A percentile compares a stretch with the other conserved stretches of the same genome.
Conservation (phyloP, 2,888 invertebrate genomes). For the Diabrotica balteata region DNA sequence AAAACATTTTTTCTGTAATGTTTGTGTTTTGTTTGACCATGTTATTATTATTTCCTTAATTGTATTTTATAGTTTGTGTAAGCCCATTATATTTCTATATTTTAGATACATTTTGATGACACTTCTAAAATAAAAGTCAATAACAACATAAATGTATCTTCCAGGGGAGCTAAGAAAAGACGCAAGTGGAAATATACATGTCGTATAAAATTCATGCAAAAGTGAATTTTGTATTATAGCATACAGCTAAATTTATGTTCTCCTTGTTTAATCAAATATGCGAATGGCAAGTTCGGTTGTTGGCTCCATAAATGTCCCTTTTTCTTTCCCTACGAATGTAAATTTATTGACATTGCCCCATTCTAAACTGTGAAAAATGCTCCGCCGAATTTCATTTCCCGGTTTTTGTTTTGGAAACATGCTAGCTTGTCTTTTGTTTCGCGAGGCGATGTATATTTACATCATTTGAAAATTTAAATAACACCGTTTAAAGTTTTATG, state of each 20-base stretch:
- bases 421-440: not conserved
- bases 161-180: conserved; percentile 9
- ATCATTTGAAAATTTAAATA: too few relatives aligned
- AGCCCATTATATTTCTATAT: too few relatives aligned
- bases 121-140: too few relatives aligned
- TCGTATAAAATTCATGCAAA: conserved; percentile 13
- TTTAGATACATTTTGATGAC: too few relatives aligned
- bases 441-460: too few relatives aligned
- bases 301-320: conserved; percentile 29
- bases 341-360: conserved; percentile 29
- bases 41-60: too few relatives aligned
- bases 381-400: conserved; percentile 18
- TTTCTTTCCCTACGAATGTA: conserved; percentile 25
- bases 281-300: conserved; percentile 21
- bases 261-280: conserved; percentile 33
- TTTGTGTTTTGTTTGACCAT: too few relatives aligned
- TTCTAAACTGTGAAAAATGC: conserved; percentile 29
- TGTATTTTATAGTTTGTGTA: too few relatives aligned
- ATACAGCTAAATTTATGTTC: conserved; percentile 24
- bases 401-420: not conserved
- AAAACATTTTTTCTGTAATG: too few relatives aligned
- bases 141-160: not conserved
- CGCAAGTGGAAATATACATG: conserved; percentile 7
- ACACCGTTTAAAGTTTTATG: too few relatives aligned
- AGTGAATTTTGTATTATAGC: conserved; percentile 25